These are phyloP conservation scores for Argynnis bischoffii DNA, from an alignment of 2,888 invertebrate genomes.

Conservation along the genomic window DNA sequence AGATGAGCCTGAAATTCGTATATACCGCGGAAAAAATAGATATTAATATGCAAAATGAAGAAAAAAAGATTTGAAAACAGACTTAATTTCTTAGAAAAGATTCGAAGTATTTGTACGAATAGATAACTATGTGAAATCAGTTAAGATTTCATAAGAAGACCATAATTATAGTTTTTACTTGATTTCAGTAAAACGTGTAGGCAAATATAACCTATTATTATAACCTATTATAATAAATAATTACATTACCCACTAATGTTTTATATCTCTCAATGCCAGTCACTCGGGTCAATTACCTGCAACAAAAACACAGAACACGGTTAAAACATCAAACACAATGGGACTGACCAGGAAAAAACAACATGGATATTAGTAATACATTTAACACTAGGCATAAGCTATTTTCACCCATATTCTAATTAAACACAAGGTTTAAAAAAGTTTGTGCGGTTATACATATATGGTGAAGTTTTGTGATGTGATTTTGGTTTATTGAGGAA, in stretches of 20 bases:
- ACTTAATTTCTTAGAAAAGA: no score
- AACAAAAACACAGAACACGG: constrained; percentile 54
- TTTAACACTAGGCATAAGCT: constrained; percentile 11
- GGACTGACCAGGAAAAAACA: constrained; percentile 39
- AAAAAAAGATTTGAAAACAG: no score
- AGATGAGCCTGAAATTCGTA: no score
- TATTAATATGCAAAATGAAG: no score
- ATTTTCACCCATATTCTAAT: constrained; percentile 22
- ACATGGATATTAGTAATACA: constrained; percentile 13
- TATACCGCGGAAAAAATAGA: no score
- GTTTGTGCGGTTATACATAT: background rate
- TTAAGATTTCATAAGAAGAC: no score
- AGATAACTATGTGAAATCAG: no score
- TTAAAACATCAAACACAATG: constrained; percentile 49
- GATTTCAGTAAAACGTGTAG: constrained; percentile 15
- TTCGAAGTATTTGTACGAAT: no score
- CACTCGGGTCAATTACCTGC: constrained; percentile 65
- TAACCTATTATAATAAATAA: constrained; percentile 26
- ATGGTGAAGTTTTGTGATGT: background rate
- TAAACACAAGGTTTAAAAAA: background rate
- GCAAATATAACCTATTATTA: constrained; percentile 22
- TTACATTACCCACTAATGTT: constrained; percentile 27
- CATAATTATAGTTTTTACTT: constrained; percentile 15
- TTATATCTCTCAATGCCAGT: constrained; percentile 44
- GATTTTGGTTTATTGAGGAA: constrained; percentile 24